Evolutionary conservation across 2,797 vertebrate species (phyloP), one percentile per base, ranked within the genome.

Genomic region (Anguilla megastoma): DNA sequence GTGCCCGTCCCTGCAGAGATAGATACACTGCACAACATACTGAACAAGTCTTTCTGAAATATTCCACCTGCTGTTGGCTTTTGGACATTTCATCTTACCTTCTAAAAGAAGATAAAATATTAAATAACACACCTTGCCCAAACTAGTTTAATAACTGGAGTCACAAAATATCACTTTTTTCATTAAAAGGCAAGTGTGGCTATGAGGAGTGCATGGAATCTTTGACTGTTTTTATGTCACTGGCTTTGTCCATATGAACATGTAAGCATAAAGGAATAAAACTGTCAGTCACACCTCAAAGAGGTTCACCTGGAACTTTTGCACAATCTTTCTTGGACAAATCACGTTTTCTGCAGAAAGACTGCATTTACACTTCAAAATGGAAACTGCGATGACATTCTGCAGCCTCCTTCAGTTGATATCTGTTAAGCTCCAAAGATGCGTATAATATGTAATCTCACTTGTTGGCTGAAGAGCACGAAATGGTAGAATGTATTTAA

Each of bases 21-120:
- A 12, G 92, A 95, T 88, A 96, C 93, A 87, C 91, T 99, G 50
- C 91, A 93, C 52, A 92, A 90, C 41, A 89, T 98, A 90, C 91
- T 96, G 86, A 88, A 87, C 1, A 92, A 96, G 83, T 91, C 88
- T 85, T 92, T 96, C 95, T 98, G 92, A 95, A 88, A 88, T 9
- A 33, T 4, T 21, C 54, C n/a, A 84, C 83, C n/a, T 36, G n/a
- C 27, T 0, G 12, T 84, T 41, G 82, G 83, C 83, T 48, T 80
- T 33, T 76, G 76, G 8, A 24, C 18, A 80, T 80, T 48, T 24
- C 1, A 45, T 48, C 36, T 80, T 45, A 80, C 6, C 48, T 76
- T 7, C 5, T 6, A 50, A 50, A 50, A 50, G 9, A 50, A 50
- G 30, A 41, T 45, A 74, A 66, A 74, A 30, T n/a, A 24, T 41